Conservation (phyloP, 2,888 invertebrate genomes). For the Aleiodes testaceus region DNA sequence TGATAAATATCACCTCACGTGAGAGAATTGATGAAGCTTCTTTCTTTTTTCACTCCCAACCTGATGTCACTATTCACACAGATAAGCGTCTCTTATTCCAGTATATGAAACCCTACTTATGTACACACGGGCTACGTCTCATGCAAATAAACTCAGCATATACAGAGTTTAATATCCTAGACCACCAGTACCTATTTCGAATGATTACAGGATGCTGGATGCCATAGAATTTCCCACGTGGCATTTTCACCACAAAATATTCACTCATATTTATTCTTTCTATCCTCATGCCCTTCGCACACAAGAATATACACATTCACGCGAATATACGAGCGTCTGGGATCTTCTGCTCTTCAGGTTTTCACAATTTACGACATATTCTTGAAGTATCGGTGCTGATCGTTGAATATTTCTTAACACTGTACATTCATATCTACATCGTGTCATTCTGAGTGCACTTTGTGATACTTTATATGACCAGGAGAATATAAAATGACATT, state of each 20-base stretch:
- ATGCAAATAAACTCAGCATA: slow-evolving; percentile 24
- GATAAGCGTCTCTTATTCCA: slow-evolving; percentile 13
- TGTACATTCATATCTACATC: slow-evolving; percentile 12
- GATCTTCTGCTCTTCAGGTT: slow-evolving; percentile 9
- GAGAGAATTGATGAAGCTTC: slow-evolving; percentile 3
- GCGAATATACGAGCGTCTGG: slow-evolving; percentile 4
- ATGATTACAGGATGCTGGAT: slow-evolving; percentile 38
- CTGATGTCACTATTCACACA: slow-evolving; percentile 8
- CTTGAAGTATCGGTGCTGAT: background rate
- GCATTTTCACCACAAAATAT: slow-evolving; percentile 40
- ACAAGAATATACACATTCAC: background rate
- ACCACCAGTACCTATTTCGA: slow-evolving; percentile 42
- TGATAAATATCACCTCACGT: background rate
- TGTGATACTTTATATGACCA: background rate
- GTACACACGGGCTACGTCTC: background rate
- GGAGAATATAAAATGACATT: no score
- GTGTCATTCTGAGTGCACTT: background rate
- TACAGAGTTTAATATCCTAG: slow-evolving; percentile 37
- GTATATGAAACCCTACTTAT: slow-evolving; percentile 24
- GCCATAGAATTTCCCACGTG: slow-evolving; percentile 53
- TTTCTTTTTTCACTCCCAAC: background rate
- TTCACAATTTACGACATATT: slow-evolving; percentile 9
- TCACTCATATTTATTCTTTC: slow-evolving; percentile 20
- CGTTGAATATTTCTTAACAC: background rate
- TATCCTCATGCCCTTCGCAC: slow-evolving; percentile 1